Percentiles rank a stretch among this genome's conserved stretches.
Evolutionary conservation across 2,797 vertebrate genomes (phyloP).

Genomic region (Anableps anableps): DNA sequence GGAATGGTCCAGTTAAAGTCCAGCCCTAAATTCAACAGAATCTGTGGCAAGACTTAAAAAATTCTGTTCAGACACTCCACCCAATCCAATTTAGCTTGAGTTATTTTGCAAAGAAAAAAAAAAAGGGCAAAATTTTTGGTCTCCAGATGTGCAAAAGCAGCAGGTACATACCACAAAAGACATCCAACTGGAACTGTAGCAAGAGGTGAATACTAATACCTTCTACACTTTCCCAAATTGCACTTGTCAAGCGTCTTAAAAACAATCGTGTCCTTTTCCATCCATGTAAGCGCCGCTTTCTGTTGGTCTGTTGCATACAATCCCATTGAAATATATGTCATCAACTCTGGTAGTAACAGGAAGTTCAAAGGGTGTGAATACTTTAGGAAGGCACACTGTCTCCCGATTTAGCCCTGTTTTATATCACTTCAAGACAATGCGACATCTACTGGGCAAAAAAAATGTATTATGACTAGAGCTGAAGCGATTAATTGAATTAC

Average conservation of each 20-base stretch:
- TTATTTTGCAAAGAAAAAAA: not conserved
- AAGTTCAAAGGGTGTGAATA: not conserved
- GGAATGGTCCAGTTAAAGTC: not conserved
- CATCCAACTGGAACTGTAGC: too few species aligned
- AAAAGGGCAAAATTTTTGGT: not conserved
- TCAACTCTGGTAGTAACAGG: not conserved
- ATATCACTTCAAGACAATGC: not conserved
- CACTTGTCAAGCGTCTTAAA: not conserved
- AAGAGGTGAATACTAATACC: too few species aligned
- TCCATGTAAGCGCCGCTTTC: not conserved
- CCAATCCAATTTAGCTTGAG: not conserved
- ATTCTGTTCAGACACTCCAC: not conserved
- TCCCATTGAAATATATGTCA: not conserved
- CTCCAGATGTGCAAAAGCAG: not conserved
- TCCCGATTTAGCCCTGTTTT: not conserved
- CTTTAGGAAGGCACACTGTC: not conserved
- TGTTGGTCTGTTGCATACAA: not conserved
- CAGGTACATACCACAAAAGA: not conserved
- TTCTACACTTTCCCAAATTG: not conserved
- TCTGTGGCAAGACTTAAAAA: not conserved
- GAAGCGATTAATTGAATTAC: too few species aligned
- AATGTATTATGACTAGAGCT: not conserved
- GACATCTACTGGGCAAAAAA: not conserved
- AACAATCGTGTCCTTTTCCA: not conserved
- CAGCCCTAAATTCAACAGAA: not conserved